phyloP scores from a whole-genome alignment of 2,113 vertebrate species.

The Saguinus imperator region DNA sequence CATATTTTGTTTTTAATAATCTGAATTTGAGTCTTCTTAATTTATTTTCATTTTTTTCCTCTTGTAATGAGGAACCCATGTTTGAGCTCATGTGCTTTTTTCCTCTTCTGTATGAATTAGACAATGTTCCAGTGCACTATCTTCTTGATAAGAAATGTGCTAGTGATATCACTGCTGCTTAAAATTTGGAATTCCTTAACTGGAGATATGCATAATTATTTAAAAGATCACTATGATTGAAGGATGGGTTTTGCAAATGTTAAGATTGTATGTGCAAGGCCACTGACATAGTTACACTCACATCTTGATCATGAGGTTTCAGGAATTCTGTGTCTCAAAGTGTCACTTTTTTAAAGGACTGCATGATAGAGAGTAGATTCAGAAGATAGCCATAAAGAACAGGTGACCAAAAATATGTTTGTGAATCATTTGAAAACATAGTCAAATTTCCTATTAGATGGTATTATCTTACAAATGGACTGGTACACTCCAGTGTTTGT shows the following conservation, averaged over 20 bases:
- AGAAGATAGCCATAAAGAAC: background rate
- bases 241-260: background rate
- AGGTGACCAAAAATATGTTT: background rate
- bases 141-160: background rate
- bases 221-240: background rate
- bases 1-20: background rate
- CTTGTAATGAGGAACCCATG: background rate
- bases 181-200: background rate
- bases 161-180: background rate
- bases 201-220: background rate
- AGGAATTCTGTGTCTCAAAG: background rate
- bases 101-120: background rate
- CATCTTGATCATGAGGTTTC: too few species aligned
- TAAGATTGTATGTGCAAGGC: background rate
- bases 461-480: background rate
- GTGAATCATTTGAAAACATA: background rate
- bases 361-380: background rate
- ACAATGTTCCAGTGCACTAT: background rate
- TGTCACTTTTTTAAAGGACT: background rate
- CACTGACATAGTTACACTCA: too few species aligned
- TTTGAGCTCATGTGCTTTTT: background rate
- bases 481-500: background rate
- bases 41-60: background rate
- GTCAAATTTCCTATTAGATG: background rate
- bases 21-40: background rate